A percentile compares a stretch with the other conserved stretches of the same genome.
phyloP scores from a whole-genome alignment of 2,888 invertebrate species.

The Metallyticus violacea region DNA sequence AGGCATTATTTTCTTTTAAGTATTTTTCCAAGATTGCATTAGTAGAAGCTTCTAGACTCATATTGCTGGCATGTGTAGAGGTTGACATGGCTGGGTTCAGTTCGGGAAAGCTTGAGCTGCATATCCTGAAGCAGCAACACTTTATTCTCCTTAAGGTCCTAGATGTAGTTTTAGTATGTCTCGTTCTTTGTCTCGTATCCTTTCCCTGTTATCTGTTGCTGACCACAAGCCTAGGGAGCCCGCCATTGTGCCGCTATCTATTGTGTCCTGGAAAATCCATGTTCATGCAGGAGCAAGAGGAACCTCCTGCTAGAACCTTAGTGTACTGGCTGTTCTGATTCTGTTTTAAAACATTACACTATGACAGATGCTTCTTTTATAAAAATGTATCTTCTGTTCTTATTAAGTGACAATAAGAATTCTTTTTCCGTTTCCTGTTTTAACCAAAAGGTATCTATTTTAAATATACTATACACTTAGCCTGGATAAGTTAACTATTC shows the following conservation, averaged over 20 bases:
- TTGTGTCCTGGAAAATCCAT: background rate
- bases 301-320: background rate
- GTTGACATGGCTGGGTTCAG: background rate
- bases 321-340: background rate
- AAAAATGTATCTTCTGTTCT: too few species aligned
- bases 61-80: background rate
- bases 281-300: background rate
- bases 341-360: background rate
- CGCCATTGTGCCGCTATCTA: background rate
- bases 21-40: background rate
- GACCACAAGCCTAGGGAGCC: background rate
- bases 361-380: background rate
- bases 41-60: background rate
- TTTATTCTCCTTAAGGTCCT: too few species aligned
- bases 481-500: too few species aligned
- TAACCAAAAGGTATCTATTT: too few species aligned
- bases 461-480: too few species aligned
- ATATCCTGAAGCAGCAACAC: too few species aligned
- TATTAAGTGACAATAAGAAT: too few species aligned
- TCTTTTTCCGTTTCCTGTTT: too few species aligned
- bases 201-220: background rate
- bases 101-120: background rate
- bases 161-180: background rate
- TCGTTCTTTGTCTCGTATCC: background rate
- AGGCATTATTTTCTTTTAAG: too few species aligned